These are phyloP conservation scores for Acleris literana DNA, from an alignment of 2,888 invertebrate genomes.

Conservation along the genomic window DNA sequence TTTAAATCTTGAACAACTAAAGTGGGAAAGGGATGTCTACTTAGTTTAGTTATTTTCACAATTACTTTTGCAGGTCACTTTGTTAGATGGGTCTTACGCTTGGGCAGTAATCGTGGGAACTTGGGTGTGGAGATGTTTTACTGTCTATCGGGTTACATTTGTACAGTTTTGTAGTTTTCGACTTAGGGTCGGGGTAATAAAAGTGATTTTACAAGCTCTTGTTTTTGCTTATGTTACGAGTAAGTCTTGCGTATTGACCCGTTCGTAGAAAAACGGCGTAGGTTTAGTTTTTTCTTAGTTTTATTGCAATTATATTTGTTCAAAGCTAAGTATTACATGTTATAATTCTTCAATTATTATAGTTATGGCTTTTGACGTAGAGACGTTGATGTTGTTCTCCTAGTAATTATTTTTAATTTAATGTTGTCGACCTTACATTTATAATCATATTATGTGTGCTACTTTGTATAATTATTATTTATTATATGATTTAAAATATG, in stretches of 20 bases:
- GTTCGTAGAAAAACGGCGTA: too few species aligned
- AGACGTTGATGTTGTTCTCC: too few species aligned
- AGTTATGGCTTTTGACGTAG: too few species aligned
- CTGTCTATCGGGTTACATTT: constrained; percentile 13
- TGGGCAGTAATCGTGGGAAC: constrained; percentile 19
- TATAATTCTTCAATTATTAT: too few species aligned
- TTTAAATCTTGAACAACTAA: background rate
- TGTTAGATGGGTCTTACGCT: constrained; percentile 50
- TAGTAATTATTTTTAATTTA: too few species aligned
- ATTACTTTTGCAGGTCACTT: constrained; percentile 46
- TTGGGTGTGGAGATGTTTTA: constrained; percentile 17
- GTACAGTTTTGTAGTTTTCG: constrained; percentile 18
- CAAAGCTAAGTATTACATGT: too few species aligned
- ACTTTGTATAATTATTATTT: too few species aligned
- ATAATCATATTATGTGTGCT: too few species aligned
- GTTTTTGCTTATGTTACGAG: background rate
- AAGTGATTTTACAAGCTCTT: background rate
- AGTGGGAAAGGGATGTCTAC: background rate
- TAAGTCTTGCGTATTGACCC: background rate
- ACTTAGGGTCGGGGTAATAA: constrained; percentile 3
- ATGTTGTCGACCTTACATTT: too few species aligned
- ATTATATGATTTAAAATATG: too few species aligned
- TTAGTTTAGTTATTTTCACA: background rate
- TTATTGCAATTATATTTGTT: too few species aligned
- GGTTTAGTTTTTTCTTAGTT: too few species aligned